Base-by-base conservation (phyloP, 2,888 invertebrate species). In the Archips crataeganus region DNA sequence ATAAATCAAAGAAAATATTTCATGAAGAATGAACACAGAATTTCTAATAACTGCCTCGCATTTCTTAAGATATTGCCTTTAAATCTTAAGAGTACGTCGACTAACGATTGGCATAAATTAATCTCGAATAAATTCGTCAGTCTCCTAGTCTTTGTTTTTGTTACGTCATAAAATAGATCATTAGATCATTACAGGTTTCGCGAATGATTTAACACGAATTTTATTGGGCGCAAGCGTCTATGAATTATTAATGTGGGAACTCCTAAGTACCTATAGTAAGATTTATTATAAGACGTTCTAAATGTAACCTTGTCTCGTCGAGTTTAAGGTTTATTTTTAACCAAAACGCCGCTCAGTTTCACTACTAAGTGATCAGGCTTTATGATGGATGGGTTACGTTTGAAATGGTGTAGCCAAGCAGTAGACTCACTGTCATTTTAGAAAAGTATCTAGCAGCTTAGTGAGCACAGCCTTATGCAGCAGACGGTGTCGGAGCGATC, bases 241-340 rank as follows among this genome's bases (percentile, higher is more conserved):
- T 72, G 47, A 73, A 63, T 63, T 45, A 73, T 69, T 73, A 36
- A 64, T 73, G 64, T 69, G 69, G 42, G 67, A 72, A 68, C 45
- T 13, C 6, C 23, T 65, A 39, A 61, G 61, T 39, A 39, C 23
- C 23, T 36, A 2, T 11, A 57, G 11, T 57, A 23, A 32, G 57
- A 11, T 57, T 57, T 11, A 32, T 57, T 57, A n/a, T 3, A n/a
- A n/a, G 39, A n/a, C 34, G 9, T 57, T 10, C 32, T 32, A 57
- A 57, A 57, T 32, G 57, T 57, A 32, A 57, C 57, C 11, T 32
- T 57, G 57, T 57, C 11, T 32, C 1, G 23, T 11, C 2, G 23
- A 11, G 4, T 32, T 32, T 57, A 57, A 32, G 32, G 32, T 57
- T 4, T 57, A 57, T 32, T 11, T 57, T 32, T 11, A 32, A 3